phyloP scores from a whole-genome alignment of 1,140 invertebrate species.

The Brachionus rotundiformis region DNA sequence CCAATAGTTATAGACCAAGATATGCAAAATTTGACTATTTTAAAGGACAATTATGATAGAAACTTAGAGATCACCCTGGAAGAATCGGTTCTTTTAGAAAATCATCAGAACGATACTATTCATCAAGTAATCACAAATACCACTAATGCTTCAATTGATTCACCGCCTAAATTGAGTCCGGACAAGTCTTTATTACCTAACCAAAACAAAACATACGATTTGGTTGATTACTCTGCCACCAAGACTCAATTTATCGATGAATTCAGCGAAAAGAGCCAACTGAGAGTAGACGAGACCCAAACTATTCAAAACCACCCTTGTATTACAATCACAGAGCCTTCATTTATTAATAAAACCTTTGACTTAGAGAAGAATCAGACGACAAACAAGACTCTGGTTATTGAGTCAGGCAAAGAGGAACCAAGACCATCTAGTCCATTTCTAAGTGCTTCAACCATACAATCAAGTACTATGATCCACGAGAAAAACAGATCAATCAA shows the following conservation, averaged over 20 bases:
- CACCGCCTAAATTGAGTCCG: neutral
- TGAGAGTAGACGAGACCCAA: neutral
- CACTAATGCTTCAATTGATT: neutral
- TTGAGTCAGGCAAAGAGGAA: neutral
- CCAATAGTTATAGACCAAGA: neutral
- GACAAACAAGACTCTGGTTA: neutral
- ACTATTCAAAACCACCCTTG: neutral
- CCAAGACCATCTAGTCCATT: neutral
- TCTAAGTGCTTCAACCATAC: neutral
- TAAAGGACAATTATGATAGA: neutral
- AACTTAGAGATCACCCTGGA: neutral
- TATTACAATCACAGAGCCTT: neutral
- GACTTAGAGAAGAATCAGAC: neutral
- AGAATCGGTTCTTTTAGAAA: conserved; percentile 22
- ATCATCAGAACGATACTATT: neutral
- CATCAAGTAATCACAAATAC: neutral
- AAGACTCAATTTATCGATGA: neutral
- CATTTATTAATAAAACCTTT: conserved; percentile 1
- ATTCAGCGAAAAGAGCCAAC: neutral
- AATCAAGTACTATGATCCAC: neutral
- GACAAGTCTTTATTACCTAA: neutral
- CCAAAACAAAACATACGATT: conserved; percentile 10
- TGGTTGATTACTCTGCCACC: neutral
- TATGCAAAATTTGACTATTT: neutral
- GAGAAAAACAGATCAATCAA: conserved; percentile 9